These are phyloP conservation scores for Rhopilema esculentum DNA, from an alignment of 30 jellyfish, hydroid and myxozoan genomes.

Conservation along the genomic window DNA sequence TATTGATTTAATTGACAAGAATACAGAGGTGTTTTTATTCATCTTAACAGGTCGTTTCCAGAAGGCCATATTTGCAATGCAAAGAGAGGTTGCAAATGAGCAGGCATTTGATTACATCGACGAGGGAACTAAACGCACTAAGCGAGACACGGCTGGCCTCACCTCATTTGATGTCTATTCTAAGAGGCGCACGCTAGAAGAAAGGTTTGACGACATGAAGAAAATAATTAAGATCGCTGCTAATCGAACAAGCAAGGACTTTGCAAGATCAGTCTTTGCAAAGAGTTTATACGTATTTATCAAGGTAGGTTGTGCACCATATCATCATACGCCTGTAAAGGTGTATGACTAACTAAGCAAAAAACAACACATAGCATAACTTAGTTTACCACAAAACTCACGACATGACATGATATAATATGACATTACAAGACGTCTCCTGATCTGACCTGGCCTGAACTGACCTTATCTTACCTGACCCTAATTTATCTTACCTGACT, in stretches of 20 bases:
- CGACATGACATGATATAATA: too few species aligned
- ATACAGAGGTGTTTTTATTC: not conserved
- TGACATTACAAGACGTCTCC: too few species aligned
- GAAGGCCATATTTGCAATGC: conserved; percentile 47
- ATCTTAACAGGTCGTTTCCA: conserved; percentile 22
- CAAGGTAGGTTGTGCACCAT: conserved; percentile 42
- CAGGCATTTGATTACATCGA: conserved; percentile 20
- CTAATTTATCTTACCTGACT: too few species aligned
- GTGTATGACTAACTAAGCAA: too few species aligned
- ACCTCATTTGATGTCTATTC: not conserved
- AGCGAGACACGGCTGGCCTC: not conserved
- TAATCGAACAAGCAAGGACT: conserved; percentile 68
- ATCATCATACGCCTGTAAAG: too few species aligned
- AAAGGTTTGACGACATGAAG: conserved; percentile 63
- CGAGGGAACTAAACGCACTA: not conserved
- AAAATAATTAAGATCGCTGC: conserved; percentile 72
- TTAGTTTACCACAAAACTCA: too few species aligned
- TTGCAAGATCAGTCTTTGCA: conserved; percentile 86
- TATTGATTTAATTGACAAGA: too few species aligned
- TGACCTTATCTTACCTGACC: too few species aligned
- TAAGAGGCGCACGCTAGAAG: not conserved
- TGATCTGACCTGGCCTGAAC: too few species aligned
- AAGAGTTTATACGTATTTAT: conserved; percentile 69
- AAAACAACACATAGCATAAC: too few species aligned
- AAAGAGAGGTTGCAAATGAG: conserved; percentile 53